Conservation (phyloP, 2,888 invertebrate species). For the Tipula lateralis region DNA sequence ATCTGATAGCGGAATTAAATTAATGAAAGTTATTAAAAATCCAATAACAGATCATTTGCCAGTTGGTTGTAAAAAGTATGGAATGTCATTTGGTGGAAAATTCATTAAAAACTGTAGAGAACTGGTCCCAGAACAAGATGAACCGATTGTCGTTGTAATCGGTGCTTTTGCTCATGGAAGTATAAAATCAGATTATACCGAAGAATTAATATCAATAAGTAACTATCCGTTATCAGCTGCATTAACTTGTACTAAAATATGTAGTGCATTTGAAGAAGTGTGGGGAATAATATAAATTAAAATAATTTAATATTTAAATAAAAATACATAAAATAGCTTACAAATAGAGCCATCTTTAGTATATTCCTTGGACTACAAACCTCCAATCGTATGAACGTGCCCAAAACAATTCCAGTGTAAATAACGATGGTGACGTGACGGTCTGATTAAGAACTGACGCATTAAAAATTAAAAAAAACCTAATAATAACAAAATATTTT, state of each 20-base stretch:
- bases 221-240: constrained; percentile 96
- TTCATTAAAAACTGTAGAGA: constrained; percentile 64
- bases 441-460: constrained; percentile 13
- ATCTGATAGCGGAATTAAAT: constrained; percentile 78
- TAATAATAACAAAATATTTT: neutral
- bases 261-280: constrained; percentile 89
- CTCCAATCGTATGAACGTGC: neutral
- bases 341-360: neutral
- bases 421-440: constrained; percentile 27
- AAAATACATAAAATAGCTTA: no score
- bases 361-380: neutral
- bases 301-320: neutral
- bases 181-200: constrained; percentile 81
- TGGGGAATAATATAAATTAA: constrained; percentile 71
- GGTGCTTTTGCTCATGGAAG: constrained; percentile 98
- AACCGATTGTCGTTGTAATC: constrained; percentile 82
- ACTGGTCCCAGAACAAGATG: constrained; percentile 70
- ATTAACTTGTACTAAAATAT: constrained; percentile 90
- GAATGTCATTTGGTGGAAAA: constrained; percentile 83
- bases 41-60: constrained; percentile 92
- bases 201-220: constrained; percentile 87
- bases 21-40: constrained; percentile 95
- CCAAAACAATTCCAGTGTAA: neutral
- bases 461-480: neutral
- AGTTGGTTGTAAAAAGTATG: constrained; percentile 84